These are phyloP conservation scores for Camponotus vicinus DNA, from an alignment of 1,140 invertebrate species.

Conservation along the genomic window DNA sequence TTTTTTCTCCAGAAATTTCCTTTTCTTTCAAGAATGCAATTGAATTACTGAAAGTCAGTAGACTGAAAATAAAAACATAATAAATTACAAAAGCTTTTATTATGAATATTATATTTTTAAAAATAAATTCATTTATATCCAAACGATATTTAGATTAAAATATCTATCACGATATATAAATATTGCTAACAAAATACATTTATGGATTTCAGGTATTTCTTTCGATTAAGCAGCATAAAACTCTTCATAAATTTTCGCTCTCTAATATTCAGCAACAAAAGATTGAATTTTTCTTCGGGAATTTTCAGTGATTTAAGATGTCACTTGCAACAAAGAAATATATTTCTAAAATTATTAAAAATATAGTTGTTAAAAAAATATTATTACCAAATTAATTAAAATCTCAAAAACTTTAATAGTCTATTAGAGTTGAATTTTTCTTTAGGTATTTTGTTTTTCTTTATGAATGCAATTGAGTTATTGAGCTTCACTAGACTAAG, in stretches of 20 bases:
- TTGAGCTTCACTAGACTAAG: no score
- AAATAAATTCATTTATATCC: background rate
- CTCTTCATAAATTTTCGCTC: background rate
- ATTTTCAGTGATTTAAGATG: no score
- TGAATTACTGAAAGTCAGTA: no score
- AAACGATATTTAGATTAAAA: background rate
- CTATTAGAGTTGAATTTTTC: background rate
- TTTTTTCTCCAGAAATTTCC: background rate
- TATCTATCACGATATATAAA: no score
- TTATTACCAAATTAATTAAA: background rate
- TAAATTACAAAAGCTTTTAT: constrained; percentile 21
- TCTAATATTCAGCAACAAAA: background rate
- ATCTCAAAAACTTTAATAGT: background rate
- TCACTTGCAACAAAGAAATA: no score
- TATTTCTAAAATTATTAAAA: no score
- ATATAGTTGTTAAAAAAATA: no score
- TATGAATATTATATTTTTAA: constrained; percentile 4
- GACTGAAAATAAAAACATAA: background rate
- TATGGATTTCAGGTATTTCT: no score
- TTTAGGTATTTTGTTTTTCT: background rate
- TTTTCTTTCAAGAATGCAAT: background rate
- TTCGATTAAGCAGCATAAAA: no score
- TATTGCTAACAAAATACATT: no score
- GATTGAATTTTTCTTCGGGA: no score
- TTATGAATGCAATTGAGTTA: background rate